These are phyloP conservation scores for Erpobdella octoculata DNA, from an alignment of 2,888 invertebrate species.

Conservation along the genomic window DNA sequence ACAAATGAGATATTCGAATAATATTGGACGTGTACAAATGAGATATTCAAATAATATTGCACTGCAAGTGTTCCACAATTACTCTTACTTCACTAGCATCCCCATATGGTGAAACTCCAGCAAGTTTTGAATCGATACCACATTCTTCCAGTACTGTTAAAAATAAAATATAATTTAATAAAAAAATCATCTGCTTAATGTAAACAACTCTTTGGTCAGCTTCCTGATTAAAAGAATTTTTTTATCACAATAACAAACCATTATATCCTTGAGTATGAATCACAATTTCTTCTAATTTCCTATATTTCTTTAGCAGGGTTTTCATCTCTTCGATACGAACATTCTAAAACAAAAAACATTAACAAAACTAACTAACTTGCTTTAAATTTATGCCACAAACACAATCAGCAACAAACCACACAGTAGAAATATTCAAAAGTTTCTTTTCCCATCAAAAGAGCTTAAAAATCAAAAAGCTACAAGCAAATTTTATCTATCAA, in stretches of 20 bases:
- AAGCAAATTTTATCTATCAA: too few species aligned
- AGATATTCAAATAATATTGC: too few species aligned
- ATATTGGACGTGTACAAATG: too few species aligned
- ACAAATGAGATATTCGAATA: too few species aligned
- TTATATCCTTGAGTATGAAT: slow-evolving; percentile 38
- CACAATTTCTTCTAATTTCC: slow-evolving; percentile 49
- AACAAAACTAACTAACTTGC: not conserved
- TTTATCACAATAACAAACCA: not conserved
- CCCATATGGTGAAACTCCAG: too few species aligned
- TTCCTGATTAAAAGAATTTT: too few species aligned
- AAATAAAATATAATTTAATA: not conserved
- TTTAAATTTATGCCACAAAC: too few species aligned
- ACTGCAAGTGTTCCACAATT: too few species aligned
- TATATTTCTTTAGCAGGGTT: slow-evolving; percentile 46
- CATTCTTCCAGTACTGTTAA: slow-evolving; percentile 7
- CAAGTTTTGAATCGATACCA: slow-evolving; percentile 4
- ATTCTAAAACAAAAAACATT: slow-evolving; percentile 40
- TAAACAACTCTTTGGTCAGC: not conserved
- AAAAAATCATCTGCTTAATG: not conserved
- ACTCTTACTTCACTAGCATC: too few species aligned
- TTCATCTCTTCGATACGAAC: slow-evolving; percentile 52
- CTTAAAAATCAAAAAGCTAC: too few species aligned
- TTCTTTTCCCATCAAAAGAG: too few species aligned
- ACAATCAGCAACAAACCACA: not conserved
- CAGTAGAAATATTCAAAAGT: too few species aligned